Base-by-base conservation (phyloP, 2,113 vertebrate species). In the Nanorana parkeri region DNA sequence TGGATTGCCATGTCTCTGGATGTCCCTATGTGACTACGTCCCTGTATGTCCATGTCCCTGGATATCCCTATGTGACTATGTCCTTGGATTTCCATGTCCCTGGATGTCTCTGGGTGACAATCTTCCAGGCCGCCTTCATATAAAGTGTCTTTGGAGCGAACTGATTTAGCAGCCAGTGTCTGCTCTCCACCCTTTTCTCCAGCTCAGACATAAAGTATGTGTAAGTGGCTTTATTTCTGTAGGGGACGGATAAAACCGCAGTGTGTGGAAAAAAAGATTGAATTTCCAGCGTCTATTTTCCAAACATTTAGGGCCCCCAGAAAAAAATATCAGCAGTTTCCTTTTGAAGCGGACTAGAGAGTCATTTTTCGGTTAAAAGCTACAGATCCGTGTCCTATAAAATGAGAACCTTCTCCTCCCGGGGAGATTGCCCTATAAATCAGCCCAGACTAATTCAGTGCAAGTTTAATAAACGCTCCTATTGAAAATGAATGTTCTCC, bases 401-500 rank as follows among this genome's bases (percentile, higher is more conserved):
- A 88, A 87, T 54, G 84, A 75, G 66, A 80, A 85, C 78, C 88
- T 80, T 83, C 87, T 90, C 89, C 92, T 91, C 32, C 87, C 64
- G 85, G 78, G 73, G 52, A 92, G 91, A 93, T 92, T 92, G 92
- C 88, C 90, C 91, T 89, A 95, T 94, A 93, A 94, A 95, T 95
- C 92, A 93, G 87, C 86, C 76, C 89, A 90, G 88, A 87, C 91
- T 92, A 92, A 93, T 93, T 93, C 92, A 90, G 93, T 92, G 93
- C 91, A 92, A 94, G 87, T 95, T 95, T 96, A 95, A 96, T 96
- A 94, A 94, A 91, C 90, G 92, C 88, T 92, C 89, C 95, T 89
- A 93, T 92, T 91, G 94, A 93, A 92, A 93, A 91, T 89, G 94
- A 95, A 93, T 95, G 95, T 95, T 94, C 93, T 94, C 94, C 95